Evolutionary conservation across 2,797 vertebrate species (phyloP).

Genomic region (Gallinago nigripennis): DNA sequence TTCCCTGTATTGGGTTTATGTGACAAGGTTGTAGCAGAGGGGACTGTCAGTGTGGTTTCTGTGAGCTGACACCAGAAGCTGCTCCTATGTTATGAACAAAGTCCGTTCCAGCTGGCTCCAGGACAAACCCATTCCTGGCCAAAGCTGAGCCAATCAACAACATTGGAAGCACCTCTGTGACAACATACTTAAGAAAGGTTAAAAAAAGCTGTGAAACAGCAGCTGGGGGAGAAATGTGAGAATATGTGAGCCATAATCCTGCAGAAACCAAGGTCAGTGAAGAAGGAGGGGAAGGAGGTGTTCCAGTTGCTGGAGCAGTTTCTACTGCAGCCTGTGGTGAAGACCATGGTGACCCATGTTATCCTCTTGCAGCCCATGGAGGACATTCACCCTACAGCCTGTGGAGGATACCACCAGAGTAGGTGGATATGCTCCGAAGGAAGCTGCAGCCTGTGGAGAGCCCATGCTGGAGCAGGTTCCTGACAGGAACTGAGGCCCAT

Average conservation of each 20-base stretch:
- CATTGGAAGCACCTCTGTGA: rapidly evolving
- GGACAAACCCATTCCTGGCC: rapidly evolving
- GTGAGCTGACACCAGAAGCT: neutral
- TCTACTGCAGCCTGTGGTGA: neutral
- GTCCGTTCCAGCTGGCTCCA: neutral
- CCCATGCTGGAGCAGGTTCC: rapidly evolving
- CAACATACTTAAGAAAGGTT: neutral
- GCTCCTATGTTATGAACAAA: neutral
- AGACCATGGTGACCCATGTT: too few relatives aligned
- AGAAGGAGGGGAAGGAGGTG: neutral
- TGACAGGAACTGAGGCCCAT: neutral
- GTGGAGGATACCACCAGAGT: neutral
- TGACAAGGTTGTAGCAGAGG: neutral
- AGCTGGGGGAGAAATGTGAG: neutral
- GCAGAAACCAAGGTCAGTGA: neutral
- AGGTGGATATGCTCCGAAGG: neutral
- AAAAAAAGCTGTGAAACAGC: neutral
- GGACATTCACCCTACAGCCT: neutral
- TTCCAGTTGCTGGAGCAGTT: neutral
- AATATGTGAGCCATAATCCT: neutral
- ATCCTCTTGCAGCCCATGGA: neutral
- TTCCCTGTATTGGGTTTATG: neutral
- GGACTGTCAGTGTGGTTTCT: neutral
- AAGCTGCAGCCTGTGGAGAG: too few relatives aligned
- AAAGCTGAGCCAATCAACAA: neutral